Conservation (phyloP, 2,888 invertebrate genomes). For the Athetis lepigone region DNA sequence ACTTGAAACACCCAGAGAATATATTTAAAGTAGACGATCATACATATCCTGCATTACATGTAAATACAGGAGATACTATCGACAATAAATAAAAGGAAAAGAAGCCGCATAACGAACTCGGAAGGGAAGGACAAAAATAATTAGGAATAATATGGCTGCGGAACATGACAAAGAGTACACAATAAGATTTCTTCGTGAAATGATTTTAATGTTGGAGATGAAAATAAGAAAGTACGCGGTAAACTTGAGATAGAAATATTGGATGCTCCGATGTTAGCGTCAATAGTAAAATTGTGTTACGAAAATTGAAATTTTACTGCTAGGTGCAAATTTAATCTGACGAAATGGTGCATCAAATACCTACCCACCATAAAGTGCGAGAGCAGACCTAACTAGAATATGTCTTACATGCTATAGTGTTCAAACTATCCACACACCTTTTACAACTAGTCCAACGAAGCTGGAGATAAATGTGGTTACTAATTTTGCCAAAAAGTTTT, state of each 20-base stretch:
- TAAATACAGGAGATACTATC: constrained; percentile 70
- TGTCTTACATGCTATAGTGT: no score
- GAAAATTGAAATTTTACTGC: constrained; percentile 4
- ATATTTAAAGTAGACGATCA: constrained; percentile 69
- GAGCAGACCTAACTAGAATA: no score
- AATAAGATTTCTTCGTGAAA: constrained; percentile 68
- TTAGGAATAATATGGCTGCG: constrained; percentile 84
- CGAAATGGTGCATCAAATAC: no score
- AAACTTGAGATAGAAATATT: constrained; percentile 40
- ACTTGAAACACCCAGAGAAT: constrained; percentile 61
- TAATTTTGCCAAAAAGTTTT: no score
- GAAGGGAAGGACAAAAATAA: constrained; percentile 79
- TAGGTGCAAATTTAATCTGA: no score
- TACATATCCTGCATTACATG: constrained; percentile 68
- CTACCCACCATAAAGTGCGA: no score
- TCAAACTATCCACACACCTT: no score
- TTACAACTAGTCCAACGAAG: no score
- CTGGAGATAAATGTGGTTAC: no score
- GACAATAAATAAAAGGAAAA: constrained; percentile 76
- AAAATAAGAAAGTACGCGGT: constrained; percentile 58
- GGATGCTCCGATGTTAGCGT: background rate
- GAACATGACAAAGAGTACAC: constrained; percentile 77
- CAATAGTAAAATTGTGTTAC: background rate
- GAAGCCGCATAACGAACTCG: constrained; percentile 77
- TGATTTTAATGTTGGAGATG: constrained; percentile 65